Evolutionary conservation across 2,113 vertebrate species (phyloP).

Genomic region (Pituophis catenifer): DNA sequence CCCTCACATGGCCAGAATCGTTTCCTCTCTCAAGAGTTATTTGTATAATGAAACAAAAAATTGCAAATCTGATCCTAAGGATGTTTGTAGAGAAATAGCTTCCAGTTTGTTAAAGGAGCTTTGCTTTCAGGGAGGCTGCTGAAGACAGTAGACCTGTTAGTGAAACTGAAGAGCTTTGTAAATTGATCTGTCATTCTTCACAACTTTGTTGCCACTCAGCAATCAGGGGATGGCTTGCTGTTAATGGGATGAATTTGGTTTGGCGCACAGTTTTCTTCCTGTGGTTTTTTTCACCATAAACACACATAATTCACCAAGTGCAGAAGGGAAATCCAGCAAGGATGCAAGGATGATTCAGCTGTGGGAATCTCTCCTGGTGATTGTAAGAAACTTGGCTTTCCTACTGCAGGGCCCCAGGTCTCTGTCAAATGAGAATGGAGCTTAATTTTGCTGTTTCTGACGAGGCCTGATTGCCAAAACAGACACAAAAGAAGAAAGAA

Average conservation of each 20-base stretch:
- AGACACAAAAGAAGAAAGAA: slow-evolving; percentile 43
- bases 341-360: background rate
- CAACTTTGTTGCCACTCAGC: background rate
- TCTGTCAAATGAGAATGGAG: slow-evolving; percentile 23
- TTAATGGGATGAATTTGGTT: slow-evolving; percentile 1
- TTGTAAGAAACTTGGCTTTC: slow-evolving; percentile 5
- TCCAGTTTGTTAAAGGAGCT: background rate
- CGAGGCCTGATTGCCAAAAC: slow-evolving; percentile 49
- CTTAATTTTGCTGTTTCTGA: slow-evolving; percentile 43
- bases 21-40: too few species aligned
- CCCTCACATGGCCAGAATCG: too few species aligned
- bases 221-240: background rate
- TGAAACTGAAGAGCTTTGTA: background rate
- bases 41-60: background rate
- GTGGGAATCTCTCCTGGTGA: background rate
- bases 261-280: background rate
- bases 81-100: background rate
- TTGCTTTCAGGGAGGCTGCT: background rate
- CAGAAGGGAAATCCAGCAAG: background rate
- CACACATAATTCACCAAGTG: background rate
- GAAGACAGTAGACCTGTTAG: background rate
- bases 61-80: background rate
- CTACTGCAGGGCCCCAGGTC: slow-evolving; percentile 17
- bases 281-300: background rate
- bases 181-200: background rate